Conservation (phyloP, 30 jellyfish, hydroid and myxozoan species). For the Sanderia malayensis region DNA sequence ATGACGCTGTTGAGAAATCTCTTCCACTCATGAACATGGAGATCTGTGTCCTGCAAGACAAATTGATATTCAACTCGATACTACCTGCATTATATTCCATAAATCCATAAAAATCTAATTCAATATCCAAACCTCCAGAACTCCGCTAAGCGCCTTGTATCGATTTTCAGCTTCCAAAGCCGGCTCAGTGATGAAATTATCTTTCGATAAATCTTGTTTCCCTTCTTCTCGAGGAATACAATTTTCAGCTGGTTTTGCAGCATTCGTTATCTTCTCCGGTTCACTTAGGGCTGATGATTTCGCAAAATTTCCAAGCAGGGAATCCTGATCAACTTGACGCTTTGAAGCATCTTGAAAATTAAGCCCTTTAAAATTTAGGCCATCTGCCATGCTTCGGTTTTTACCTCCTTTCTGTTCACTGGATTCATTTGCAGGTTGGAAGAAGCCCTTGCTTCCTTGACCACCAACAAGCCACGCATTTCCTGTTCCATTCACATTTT, state of each 20-base stretch:
- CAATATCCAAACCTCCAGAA: constrained; percentile 26
- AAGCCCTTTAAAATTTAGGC: too few relatives aligned
- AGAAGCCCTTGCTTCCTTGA: too few relatives aligned
- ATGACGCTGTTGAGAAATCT: constrained; percentile 24
- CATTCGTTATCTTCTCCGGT: neutral
- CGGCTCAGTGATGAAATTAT: constrained; percentile 21
- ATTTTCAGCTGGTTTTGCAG: neutral
- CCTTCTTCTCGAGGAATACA: neutral
- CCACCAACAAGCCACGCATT: too few relatives aligned
- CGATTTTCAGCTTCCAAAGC: constrained; percentile 39
- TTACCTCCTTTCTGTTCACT: too few relatives aligned
- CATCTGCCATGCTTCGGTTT: too few relatives aligned
- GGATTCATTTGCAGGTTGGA: too few relatives aligned
- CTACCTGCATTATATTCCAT: too few relatives aligned
- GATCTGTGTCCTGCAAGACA: constrained; percentile 44
- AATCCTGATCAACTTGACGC: neutral
- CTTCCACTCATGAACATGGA: constrained; percentile 55
- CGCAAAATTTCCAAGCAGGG: constrained; percentile 6
- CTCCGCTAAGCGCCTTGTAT: constrained; percentile 64
- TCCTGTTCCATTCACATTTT: too few relatives aligned
- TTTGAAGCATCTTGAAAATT: neutral
- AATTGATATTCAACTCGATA: too few relatives aligned
- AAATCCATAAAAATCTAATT: too few relatives aligned
- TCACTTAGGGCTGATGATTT: neutral
- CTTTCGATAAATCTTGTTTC: neutral